Conservation (phyloP, 2,797 vertebrate genomes). For the Pogoniulus pusillus region DNA sequence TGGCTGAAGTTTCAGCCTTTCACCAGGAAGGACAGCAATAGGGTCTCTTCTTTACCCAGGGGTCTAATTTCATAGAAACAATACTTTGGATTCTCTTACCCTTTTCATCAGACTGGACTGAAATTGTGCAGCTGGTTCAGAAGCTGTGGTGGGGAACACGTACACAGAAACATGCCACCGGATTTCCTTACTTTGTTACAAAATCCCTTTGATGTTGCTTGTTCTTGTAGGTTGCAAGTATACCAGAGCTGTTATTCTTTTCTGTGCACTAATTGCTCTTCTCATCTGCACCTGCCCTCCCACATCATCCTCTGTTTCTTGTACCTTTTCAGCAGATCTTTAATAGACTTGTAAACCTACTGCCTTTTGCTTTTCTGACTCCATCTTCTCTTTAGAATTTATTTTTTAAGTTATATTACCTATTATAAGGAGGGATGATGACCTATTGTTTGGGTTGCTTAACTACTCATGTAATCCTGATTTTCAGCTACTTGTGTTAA, state of each 20-base stretch:
- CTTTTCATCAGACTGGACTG: neutral
- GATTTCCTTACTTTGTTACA: neutral
- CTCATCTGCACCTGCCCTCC: neutral
- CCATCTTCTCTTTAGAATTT: neutral
- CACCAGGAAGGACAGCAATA: neutral
- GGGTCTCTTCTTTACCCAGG: neutral
- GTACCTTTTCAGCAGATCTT: neutral
- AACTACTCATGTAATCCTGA: neutral
- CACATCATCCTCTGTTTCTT: neutral
- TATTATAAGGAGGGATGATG: neutral
- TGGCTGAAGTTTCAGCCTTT: neutral
- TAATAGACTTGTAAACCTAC: neutral
- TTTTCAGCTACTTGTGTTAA: neutral
- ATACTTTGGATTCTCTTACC: neutral
- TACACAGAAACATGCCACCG: neutral
- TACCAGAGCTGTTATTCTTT: neutral
- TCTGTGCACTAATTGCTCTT: neutral
- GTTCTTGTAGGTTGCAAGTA: neutral
- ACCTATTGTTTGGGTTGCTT: neutral
- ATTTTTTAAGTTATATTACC: neutral
- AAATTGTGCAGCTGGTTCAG: constrained; percentile 8
- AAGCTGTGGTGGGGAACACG: neutral
- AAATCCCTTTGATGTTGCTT: constrained; percentile 17
- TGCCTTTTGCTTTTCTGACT: neutral
- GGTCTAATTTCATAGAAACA: neutral